These are phyloP conservation scores for Diadumene lineata DNA, from an alignment of 92 coral and sea anemone species.

Conservation along the genomic window DNA sequence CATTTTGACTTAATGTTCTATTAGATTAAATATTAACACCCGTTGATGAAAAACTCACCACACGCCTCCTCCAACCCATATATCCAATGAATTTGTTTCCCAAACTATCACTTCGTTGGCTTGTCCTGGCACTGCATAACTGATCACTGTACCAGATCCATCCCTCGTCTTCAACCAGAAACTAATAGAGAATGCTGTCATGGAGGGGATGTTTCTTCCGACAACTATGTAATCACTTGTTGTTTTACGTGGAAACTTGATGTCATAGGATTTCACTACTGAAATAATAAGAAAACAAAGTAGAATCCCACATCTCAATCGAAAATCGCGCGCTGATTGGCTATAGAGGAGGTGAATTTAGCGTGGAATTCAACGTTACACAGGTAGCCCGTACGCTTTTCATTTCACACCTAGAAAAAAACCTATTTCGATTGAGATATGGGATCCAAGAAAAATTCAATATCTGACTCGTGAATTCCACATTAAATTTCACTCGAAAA, in stretches of 20 bases:
- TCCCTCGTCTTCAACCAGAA: neutral
- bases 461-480: no score
- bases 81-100: neutral
- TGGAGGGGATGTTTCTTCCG: neutral
- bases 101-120: neutral
- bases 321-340: no score
- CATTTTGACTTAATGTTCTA: no score
- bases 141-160: neutral
- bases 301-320: no score
- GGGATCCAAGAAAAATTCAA: no score
- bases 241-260: neutral
- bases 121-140: constrained; percentile 5
- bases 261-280: neutral
- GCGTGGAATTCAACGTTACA: no score
- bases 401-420: no score
- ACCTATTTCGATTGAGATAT: no score
- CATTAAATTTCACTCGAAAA: no score
- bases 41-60: neutral
- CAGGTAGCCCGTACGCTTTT: no score
- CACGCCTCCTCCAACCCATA: neutral
- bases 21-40: neutral
- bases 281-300: no score
- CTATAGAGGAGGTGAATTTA: no score
- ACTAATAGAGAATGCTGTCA: neutral
- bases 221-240: constrained; percentile 1